Conservation (phyloP, 64 coral and sea anemone genomes). For the Stichodactyla helianthus region DNA sequence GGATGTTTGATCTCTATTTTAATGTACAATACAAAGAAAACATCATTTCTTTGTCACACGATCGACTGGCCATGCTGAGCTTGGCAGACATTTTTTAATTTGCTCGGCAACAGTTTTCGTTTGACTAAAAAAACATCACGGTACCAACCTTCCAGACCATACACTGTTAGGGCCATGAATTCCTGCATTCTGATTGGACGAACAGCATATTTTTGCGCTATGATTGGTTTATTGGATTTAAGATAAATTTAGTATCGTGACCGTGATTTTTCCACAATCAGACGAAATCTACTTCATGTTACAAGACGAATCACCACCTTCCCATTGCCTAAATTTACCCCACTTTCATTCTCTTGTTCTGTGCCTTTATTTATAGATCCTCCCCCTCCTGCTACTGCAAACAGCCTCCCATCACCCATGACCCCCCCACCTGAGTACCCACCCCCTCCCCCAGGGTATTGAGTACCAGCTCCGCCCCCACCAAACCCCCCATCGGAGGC, state of each 20-base stretch:
- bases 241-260: too few species aligned
- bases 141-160: neutral
- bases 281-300: neutral
- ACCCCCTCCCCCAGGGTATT: constrained; percentile 70
- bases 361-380: constrained; percentile 57
- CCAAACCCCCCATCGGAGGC: constrained; percentile 47
- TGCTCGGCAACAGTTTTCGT: neutral
- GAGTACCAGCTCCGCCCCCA: constrained; percentile 48
- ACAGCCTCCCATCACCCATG: neutral
- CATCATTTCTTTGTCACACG: neutral
- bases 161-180: neutral
- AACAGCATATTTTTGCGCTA: too few species aligned
- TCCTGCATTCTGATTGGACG: neutral
- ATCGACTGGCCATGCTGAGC: neutral
- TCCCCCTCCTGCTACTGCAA: constrained; percentile 64
- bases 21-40: neutral
- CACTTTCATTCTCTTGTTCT: constrained; percentile 32
- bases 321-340: constrained; percentile 49
- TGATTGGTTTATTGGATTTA: too few species aligned
- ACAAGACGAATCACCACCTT: constrained; percentile 39
- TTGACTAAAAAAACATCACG: neutral
- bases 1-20: neutral
- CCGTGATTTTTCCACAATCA: too few species aligned
- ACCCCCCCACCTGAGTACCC: constrained; percentile 81
- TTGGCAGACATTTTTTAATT: neutral